Evolutionary conservation across 2,113 vertebrate genomes (phyloP), one percentile per base, ranked within the genome.

Genomic region (Gobio gobio): DNA sequence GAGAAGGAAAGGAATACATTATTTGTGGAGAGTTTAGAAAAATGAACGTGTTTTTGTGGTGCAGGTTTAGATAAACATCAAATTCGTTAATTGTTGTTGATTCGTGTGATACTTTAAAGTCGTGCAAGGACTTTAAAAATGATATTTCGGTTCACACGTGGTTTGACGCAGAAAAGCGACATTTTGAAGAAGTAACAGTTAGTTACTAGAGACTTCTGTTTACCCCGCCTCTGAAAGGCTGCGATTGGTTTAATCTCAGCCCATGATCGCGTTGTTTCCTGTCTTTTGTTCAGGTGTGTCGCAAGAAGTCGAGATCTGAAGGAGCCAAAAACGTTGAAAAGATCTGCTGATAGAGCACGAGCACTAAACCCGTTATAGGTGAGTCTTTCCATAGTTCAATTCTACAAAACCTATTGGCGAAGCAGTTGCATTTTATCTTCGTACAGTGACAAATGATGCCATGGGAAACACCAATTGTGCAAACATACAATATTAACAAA

Each of bases 201-300:
- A 40, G 58, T 70, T 36, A 6, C 63, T 40, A 14, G 70, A 14
- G 1, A 45, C 36, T 43, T 16, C 18, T 3, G 7, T 9, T 85
- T 14, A 2, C 47, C 13, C 76, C 80, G 84, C 87, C 87, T 72
- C 24, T 51, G 45, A 14, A 22, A 33, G 10, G 43, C 10, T 3
- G n/a, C 26, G 40, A 86, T 86, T 88, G 76, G 87, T 51, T 78
- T 43, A 16, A 16, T 54, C 29, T 22, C 3, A 18, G 54, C n/a
- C 78, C 9, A 14, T 2, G 43, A 40, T 78, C 13, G 33, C 51
- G 24, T 68, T 26, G 4, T 20, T 78, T 29, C 33, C 59, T 78
- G 75, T 75, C 81, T 56, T 47, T 10, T 29, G 43, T 64, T 66
- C 81, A 68, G 75, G 75, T 85, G 80, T 86, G 81, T 63, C 45